Evolutionary conservation across 2,797 vertebrate species (phyloP).

Genomic region (Oophaga sylvatica): DNA sequence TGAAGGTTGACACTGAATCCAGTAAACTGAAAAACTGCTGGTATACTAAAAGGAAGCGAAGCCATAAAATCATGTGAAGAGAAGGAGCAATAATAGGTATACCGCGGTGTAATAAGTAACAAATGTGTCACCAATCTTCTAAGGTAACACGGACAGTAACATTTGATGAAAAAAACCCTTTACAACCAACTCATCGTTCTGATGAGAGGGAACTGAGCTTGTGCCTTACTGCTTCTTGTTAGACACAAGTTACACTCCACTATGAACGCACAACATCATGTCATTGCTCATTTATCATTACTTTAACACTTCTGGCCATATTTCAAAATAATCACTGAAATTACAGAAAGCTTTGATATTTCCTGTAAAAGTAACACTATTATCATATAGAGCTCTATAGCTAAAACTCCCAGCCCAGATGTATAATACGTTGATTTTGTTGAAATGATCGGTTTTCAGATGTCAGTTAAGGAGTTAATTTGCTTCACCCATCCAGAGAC

Average conservation of each 20-base stretch:
- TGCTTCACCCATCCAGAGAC: neutral
- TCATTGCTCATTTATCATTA: neutral
- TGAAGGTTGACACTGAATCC: neutral
- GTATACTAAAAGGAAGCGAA: constrained; percentile 5
- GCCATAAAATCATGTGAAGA: neutral
- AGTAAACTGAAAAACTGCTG: constrained; percentile 19
- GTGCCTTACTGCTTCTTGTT: neutral
- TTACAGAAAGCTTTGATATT: neutral
- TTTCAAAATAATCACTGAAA: neutral
- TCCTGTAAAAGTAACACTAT: neutral
- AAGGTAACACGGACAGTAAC: no score
- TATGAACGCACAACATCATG: neutral
- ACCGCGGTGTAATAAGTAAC: no score
- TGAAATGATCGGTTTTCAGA: neutral
- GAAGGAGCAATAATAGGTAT: neutral
- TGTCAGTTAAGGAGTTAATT: neutral
- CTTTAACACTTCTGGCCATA: neutral
- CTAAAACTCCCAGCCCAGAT: neutral
- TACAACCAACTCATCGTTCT: neutral
- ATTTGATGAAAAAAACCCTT: neutral
- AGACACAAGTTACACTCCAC: neutral
- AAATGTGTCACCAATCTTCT: no score
- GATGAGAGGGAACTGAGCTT: neutral
- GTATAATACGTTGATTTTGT: neutral
- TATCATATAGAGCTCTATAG: neutral